Evolutionary conservation across 2,888 invertebrate species (phyloP), one percentile per base, ranked within the genome.

Genomic region (Theodoxus fluviatilis): DNA sequence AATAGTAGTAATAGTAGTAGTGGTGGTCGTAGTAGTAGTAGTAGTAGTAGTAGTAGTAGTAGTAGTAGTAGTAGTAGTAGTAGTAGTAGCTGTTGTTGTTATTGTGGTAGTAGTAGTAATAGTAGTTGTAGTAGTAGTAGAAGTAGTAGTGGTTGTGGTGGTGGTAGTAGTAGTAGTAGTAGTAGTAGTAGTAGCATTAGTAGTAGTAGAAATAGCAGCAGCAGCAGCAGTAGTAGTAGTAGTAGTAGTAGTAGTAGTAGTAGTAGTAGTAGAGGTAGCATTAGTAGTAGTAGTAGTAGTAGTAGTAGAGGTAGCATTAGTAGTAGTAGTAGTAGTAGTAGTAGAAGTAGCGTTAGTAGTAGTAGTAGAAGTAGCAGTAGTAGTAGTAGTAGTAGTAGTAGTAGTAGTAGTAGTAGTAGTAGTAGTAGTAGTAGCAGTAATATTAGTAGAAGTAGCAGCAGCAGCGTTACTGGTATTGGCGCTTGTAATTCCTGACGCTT

Each of bases 31-130:
- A 59, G 59, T 25, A 59, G 59, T 25, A 59, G 59, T 25, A 59
- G 59, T 25, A 59, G 59, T 25, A 59, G 59, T 25, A 59, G 59
- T 25, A 59, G 59, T 25, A 59, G 59, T 25, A 59, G 59, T 25
- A 59, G 59, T 25, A 59, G 59, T 25, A 59, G 59, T 25, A 59
- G 59, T 25, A 59, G 59, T 25, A 59, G 59, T 25, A 59, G 59
- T 25, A 59, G 59, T 25, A 59, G 59, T 25, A 59, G 59, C 18
- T 25, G 59, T 25, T 25, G 59, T 25, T 25, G 59, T 25, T 25
- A 31, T 25, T 25, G 59, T 25, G 28, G 59, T 25, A 59, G 59
- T 25, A 59, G 59, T 25, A 59, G 59, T 25, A 59, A 31, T 25
- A 59, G 59, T 25, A 59, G 59, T 25, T 25, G 59, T 25, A 59